A percentile compares a stretch with the other conserved stretches of the same genome.
Conservation (phyloP, 2,888 invertebrate genomes). For the Melieria crassipennis region DNA sequence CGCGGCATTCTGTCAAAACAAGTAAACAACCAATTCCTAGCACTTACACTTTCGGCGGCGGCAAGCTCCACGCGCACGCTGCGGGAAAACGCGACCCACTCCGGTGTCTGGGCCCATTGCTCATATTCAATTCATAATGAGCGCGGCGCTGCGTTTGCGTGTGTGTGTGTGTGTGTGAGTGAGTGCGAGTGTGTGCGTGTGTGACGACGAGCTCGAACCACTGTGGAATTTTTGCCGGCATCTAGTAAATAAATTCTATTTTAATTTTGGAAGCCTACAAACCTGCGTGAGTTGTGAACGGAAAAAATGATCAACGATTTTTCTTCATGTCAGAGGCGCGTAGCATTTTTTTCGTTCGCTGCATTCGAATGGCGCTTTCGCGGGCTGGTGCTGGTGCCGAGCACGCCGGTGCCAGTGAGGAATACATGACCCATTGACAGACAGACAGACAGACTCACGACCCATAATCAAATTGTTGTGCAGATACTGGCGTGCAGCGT, state of each 20-base stretch:
- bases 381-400: neutral
- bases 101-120: slow-evolving; percentile 9
- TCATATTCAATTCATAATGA: slow-evolving; percentile 23
- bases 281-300: slow-evolving; percentile 44
- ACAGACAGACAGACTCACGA: slow-evolving; percentile 56
- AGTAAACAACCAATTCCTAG: slow-evolving; percentile 59
- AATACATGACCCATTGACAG: slow-evolving; percentile 55
- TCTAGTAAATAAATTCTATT: slow-evolving; percentile 27
- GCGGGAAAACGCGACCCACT: slow-evolving; percentile 46
- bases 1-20: slow-evolving; percentile 62
- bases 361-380: slow-evolving; percentile 6
- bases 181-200: neutral
- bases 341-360: slow-evolving; percentile 31
- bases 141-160: neutral
- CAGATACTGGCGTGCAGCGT: neutral
- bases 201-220: neutral
- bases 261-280: slow-evolving; percentile 35
- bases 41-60: slow-evolving; percentile 48
- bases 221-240: slow-evolving; percentile 3
- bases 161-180: neutral
- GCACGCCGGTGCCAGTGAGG: too few relatives aligned
- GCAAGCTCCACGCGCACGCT: slow-evolving; percentile 43
- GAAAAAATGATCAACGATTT: slow-evolving; percentile 57
- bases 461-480: slow-evolving; percentile 39
- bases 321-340: slow-evolving; percentile 53